Evolutionary conservation across 2,888 invertebrate species (phyloP), one percentile per base, ranked within the genome.

Genomic region (Bibio marci): DNA sequence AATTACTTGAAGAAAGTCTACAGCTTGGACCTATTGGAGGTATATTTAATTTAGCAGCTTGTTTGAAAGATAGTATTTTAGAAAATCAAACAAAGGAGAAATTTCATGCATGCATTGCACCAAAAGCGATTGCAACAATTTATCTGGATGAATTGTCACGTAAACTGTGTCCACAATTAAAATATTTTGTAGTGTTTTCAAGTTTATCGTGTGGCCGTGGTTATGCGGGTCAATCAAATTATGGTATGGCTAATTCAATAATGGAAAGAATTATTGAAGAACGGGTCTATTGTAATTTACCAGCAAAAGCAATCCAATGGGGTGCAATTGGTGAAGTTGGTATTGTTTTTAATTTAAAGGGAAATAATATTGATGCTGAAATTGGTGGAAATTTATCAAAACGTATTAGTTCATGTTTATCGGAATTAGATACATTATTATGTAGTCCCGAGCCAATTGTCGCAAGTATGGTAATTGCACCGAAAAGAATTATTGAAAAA

Each of bases 201-300:
- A 90, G 90, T 14, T 83, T 91, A 6, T 80, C 85, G 0, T 88
- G 90, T 54, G 91, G 91, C 13, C 72, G 88, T 18, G 92, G 92
- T 48, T 91, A 91, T 58, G 77, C 80, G 5, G 90, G 90, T 1
- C 91, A 92, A 64, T 76, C 81, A 17, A 88, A 87, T 64, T 91
- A 91, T 56, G 91, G 87, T 25, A 77, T 81, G 67, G 79, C 87
- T 33, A 92, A 91, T 64, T 86, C 87, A 0, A 71, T 80, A 4
- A 86, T 90, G 86, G 88, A 91, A 58, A 70, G 86, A 47, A 75
- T 91, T 47, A 81, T 83, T 53, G 90, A 86, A 57, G 64, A 66
- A 51, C 71, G 87, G 46, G 66, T 65, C 50, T 60, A 58, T 40
- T 72, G 74, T 7, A 81, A 83, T 1, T 65, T 77, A 1, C 83